A percentile compares a stretch with the other conserved stretches of the same genome.
These are phyloP conservation scores for Grammomys dolichurus DNA, from an alignment of 2,113 vertebrate genomes.

Conservation along the genomic window DNA sequence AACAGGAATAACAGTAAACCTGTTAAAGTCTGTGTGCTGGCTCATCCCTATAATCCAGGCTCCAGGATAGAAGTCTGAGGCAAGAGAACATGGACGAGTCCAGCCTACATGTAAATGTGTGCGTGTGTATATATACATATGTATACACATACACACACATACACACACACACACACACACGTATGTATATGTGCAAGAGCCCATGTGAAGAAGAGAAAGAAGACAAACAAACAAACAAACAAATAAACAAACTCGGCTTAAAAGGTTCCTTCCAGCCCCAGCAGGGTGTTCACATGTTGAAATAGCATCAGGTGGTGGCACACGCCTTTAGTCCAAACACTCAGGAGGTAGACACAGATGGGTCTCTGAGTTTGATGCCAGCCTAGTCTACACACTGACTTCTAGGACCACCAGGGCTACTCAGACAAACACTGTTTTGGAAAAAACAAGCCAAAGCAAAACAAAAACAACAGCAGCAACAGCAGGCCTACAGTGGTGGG, in stretches of 20 bases:
- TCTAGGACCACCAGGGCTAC: neutral
- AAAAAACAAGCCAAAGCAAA: neutral
- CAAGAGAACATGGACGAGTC: neutral
- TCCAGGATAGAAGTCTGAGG: neutral
- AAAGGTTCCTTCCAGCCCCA: neutral
- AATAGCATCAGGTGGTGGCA: too few species aligned
- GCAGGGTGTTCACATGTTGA: too few species aligned
- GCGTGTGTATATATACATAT: too few species aligned
- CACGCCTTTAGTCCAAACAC: neutral
- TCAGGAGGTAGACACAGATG: neutral
- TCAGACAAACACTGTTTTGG: neutral
- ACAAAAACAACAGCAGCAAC: too few species aligned
- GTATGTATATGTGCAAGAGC: neutral
- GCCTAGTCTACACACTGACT: neutral
- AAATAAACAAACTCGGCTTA: neutral
- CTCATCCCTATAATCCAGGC: neutral
- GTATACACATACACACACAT: too few species aligned
- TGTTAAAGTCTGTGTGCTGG: neutral
- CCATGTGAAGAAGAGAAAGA: neutral
- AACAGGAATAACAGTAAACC: neutral
- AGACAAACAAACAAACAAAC: neutral
- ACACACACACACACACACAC: too few species aligned
- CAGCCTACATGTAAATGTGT: neutral
- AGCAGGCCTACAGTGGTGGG: too few species aligned
- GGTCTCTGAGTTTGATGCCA: neutral